These are phyloP conservation scores for Prionchulus punctatus DNA, from an alignment of 2,888 invertebrate species.

Conservation along the genomic window DNA sequence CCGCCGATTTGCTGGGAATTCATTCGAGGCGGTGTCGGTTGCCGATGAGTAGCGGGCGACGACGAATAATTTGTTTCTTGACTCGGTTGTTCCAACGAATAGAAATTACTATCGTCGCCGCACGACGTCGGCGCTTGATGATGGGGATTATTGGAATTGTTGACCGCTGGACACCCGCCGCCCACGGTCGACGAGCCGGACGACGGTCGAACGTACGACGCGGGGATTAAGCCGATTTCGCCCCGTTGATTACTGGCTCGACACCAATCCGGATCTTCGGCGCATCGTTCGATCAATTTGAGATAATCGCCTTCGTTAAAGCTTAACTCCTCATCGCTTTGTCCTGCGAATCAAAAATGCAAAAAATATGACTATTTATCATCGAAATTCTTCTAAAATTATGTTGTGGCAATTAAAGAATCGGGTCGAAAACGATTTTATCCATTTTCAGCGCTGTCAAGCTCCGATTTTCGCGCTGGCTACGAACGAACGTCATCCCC, in stretches of 20 bases:
- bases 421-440: neutral
- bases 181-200: too few species aligned
- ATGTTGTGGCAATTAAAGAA: too few species aligned
- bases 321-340: neutral
- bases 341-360: neutral
- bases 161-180: too few species aligned
- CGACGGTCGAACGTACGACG: neutral
- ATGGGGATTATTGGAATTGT: too few species aligned
- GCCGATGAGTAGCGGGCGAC: too few species aligned
- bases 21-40: too few species aligned
- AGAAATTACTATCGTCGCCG: neutral
- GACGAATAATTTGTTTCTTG: too few species aligned
- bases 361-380: neutral
- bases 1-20: too few species aligned
- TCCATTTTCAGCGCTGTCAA: too few species aligned
- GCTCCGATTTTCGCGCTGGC: too few species aligned
- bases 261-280: constrained; percentile 97
- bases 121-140: too few species aligned
- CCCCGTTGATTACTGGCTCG: constrained; percentile 82
- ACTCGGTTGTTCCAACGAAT: neutral
- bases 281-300: constrained; percentile 86
- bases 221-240: constrained; percentile 79
- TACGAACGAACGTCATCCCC: too few species aligned
- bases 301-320: constrained; percentile 49
- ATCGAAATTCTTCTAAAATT: constrained; percentile 14